phyloP scores from a whole-genome alignment of 2,113 vertebrate species.

The Lethenteron camtschaticum region DNA sequence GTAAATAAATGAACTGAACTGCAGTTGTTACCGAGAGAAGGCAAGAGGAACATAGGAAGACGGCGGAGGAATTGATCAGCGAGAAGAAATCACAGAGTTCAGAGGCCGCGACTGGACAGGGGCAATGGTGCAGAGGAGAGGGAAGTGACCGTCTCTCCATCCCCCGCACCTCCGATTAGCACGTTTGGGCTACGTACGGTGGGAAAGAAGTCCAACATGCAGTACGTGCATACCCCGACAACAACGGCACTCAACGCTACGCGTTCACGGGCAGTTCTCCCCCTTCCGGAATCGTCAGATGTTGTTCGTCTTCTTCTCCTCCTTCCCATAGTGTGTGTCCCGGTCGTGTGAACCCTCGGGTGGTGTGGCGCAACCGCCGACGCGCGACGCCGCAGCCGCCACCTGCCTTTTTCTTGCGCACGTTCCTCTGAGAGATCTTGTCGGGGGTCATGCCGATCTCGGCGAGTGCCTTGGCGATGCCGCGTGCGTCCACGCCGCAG shows the following conservation, averaged over 20 bases:
- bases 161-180: too few relatives aligned
- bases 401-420: constrained; percentile 75
- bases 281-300: too few relatives aligned
- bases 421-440: constrained; percentile 81
- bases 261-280: too few relatives aligned
- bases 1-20: too few relatives aligned
- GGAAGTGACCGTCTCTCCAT: not conserved
- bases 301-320: not conserved
- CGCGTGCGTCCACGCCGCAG: constrained; percentile 83
- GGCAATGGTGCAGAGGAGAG: not conserved
- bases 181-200: too few relatives aligned
- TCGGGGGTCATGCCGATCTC: constrained; percentile 93
- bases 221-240: too few relatives aligned
- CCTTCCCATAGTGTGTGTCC: not conserved
- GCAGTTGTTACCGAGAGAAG: not conserved
- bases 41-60: not conserved
- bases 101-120: not conserved
- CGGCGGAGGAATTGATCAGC: not conserved
- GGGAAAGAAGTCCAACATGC: too few relatives aligned
- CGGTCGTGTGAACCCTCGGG: not conserved
- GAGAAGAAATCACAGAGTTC: not conserved
- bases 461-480: constrained; percentile 80
- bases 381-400: not conserved
- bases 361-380: too few relatives aligned
- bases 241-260: too few relatives aligned